These are phyloP conservation scores for Pangasius sanitwongsei DNA, from an alignment of 2,797 vertebrate species.

Conservation along the genomic window DNA sequence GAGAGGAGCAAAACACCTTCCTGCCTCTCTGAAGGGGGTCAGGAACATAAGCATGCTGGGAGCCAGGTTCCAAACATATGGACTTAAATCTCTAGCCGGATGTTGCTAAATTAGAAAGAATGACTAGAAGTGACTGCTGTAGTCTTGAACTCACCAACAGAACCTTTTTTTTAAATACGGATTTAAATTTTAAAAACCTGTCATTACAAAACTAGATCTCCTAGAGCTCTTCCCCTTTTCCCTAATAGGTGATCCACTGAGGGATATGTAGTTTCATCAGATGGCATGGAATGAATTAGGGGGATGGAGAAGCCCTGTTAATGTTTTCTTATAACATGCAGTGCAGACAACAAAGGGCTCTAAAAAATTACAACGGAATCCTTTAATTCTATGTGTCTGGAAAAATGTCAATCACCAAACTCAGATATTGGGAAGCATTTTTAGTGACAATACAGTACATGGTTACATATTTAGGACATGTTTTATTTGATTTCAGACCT, in stretches of 20 bases:
- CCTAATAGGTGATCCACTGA: neutral
- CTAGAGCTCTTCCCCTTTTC: neutral
- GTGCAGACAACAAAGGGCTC: neutral
- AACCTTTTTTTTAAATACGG: neutral
- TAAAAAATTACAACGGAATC: neutral
- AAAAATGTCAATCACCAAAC: neutral
- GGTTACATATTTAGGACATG: neutral
- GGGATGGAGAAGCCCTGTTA: neutral
- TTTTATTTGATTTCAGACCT: neutral
- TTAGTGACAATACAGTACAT: neutral
- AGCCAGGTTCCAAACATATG: slow-evolving; percentile 41
- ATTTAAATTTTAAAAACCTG: neutral
- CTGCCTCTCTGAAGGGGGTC: slow-evolving; percentile 45
- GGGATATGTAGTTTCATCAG: neutral
- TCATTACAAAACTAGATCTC: neutral
- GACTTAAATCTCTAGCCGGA: slow-evolving; percentile 33
- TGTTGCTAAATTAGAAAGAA: slow-evolving; percentile 31
- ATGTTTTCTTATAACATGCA: neutral
- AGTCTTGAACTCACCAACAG: slow-evolving; percentile 15
- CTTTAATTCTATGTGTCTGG: neutral
- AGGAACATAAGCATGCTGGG: slow-evolving; percentile 51
- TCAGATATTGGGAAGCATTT: neutral
- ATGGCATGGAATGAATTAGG: neutral
- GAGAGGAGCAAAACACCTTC: slow-evolving; percentile 53
- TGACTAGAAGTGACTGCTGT: slow-evolving; percentile 27